These are phyloP conservation scores for Tragulus kanchil DNA, from an alignment of 2,113 vertebrate genomes.

Conservation along the genomic window DNA sequence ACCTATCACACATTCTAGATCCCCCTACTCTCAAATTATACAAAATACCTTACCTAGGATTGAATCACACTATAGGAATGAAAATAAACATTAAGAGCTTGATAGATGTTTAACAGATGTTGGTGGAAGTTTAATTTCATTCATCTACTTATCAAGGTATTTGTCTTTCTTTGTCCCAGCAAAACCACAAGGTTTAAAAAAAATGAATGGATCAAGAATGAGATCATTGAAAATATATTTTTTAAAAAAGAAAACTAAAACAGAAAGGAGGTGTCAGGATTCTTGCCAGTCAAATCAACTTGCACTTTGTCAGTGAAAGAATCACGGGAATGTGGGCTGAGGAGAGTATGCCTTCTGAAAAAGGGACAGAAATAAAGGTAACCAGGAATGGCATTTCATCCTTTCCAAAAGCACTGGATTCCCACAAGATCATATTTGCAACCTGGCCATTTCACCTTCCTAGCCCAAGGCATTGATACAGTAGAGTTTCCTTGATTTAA, in stretches of 20 bases:
- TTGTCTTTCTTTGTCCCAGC: background rate
- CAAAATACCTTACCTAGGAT: background rate
- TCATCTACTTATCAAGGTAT: background rate
- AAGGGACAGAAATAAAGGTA: background rate
- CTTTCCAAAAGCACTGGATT: background rate
- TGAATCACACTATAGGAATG: background rate
- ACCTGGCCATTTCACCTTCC: background rate
- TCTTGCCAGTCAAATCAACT: slow-evolving; percentile 50
- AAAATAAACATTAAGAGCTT: slow-evolving; percentile 44
- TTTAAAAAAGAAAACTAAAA: slow-evolving; percentile 63
- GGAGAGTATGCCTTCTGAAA: slow-evolving; percentile 42
- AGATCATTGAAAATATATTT: slow-evolving; percentile 44
- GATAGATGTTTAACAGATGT: background rate
- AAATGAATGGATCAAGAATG: background rate
- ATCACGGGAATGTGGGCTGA: slow-evolving; percentile 61
- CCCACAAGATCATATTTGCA: background rate
- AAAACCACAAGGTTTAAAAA: background rate
- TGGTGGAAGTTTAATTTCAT: background rate
- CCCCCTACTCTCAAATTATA: background rate
- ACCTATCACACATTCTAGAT: background rate
- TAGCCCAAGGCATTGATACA: background rate
- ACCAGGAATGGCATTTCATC: background rate
- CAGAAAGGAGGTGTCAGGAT: background rate
- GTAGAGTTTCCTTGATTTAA: background rate
- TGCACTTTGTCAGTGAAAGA: slow-evolving; percentile 41